Evolutionary conservation across 2,797 vertebrate genomes (phyloP).

Genomic region (Dryobates pubescens): DNA sequence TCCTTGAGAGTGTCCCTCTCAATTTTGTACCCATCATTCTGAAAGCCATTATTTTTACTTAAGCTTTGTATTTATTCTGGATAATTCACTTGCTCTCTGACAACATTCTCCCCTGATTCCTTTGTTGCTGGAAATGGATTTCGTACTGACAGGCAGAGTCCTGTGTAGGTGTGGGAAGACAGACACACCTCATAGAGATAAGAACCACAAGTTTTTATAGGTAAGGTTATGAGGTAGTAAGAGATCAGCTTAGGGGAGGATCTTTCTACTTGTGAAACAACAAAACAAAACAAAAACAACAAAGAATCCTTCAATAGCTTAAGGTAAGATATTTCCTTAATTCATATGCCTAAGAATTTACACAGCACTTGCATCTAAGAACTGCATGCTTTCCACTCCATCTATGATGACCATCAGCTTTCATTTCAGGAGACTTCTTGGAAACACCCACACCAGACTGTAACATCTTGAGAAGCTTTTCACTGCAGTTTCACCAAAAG

Average conservation of each 20-base stretch:
- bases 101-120: neutral
- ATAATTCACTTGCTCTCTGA: constrained; percentile 18
- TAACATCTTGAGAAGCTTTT: neutral
- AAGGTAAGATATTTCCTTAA: neutral
- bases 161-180: constrained; percentile 51
- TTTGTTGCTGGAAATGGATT: constrained; percentile 32
- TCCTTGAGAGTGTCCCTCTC: constrained; percentile 1
- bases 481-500: neutral
- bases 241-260: neutral
- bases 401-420: neutral
- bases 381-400: neutral
- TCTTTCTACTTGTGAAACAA: neutral
- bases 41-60: constrained; percentile 30
- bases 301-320: neutral
- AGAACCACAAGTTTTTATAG: neutral
- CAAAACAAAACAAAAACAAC: neutral
- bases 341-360: neutral
- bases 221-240: neutral
- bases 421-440: neutral
- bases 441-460: neutral
- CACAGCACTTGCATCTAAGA: neutral
- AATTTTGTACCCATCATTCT: constrained; percentile 4
- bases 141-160: constrained; percentile 37
- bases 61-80: neutral
- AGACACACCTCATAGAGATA: constrained; percentile 41